Evolutionary conservation across 2,888 invertebrate genomes (phyloP).

Genomic region (Brassicogethes aeneus): DNA sequence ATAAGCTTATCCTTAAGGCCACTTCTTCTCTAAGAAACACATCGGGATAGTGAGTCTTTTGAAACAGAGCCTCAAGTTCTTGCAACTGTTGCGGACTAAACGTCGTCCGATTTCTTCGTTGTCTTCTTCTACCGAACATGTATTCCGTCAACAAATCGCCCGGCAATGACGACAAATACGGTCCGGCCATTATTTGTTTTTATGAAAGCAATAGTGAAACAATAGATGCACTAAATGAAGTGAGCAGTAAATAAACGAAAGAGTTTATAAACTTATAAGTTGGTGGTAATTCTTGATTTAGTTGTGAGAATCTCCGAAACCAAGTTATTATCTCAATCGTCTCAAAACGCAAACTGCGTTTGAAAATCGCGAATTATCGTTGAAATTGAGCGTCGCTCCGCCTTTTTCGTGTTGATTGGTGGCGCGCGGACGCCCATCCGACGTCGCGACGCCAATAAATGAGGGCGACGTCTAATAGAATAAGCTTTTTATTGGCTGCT

Average conservation of each 20-base stretch:
- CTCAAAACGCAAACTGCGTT: conserved; percentile 26
- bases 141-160: conserved; percentile 86
- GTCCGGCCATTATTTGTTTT: conserved; percentile 61
- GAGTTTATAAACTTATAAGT: too few relatives aligned
- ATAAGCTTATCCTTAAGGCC: conserved; percentile 79
- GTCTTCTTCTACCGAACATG: conserved; percentile 82
- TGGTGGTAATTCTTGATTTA: not conserved
- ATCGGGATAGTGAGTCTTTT: conserved; percentile 92
- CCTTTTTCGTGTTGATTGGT: conserved; percentile 35
- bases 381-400: conserved; percentile 34
- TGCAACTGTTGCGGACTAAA: conserved; percentile 91
- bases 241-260: too few relatives aligned
- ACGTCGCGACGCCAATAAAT: conserved; percentile 38
- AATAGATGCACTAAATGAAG: too few relatives aligned
- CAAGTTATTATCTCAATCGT: conserved; percentile 19
- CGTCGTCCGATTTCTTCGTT: conserved; percentile 85
- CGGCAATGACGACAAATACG: conserved; percentile 75
- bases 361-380: conserved; percentile 25
- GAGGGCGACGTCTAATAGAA: conserved; percentile 25
- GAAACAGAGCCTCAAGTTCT: conserved; percentile 84
- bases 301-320: not conserved
- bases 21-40: conserved; percentile 85
- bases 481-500: conserved; percentile 34
- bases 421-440: conserved; percentile 31
- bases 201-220: not conserved